These are phyloP conservation scores for Sebastes fasciatus DNA, from an alignment of 2,113 vertebrate species.

Conservation along the genomic window DNA sequence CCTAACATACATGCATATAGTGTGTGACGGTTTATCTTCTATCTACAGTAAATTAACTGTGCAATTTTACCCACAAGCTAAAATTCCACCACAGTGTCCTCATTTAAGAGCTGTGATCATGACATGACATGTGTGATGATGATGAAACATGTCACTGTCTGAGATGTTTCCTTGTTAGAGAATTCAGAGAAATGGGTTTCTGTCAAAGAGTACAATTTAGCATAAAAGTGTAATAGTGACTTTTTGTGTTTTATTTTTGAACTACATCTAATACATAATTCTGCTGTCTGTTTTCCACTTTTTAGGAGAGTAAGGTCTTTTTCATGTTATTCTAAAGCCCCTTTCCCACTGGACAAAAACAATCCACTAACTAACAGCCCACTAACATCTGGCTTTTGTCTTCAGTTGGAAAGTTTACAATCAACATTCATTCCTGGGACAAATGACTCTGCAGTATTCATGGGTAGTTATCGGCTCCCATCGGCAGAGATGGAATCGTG, in stretches of 20 bases:
- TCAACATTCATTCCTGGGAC: too few relatives aligned
- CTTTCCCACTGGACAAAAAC: too few relatives aligned
- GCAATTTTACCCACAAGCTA: not conserved
- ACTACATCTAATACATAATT: not conserved
- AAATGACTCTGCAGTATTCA: too few relatives aligned
- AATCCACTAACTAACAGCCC: too few relatives aligned
- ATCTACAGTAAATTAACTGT: fast-evolving
- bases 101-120: not conserved
- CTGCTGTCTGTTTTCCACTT: not conserved
- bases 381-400: too few relatives aligned
- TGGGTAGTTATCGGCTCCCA: too few relatives aligned
- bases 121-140: not conserved
- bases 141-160: not conserved
- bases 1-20: not conserved
- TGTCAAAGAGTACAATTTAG: not conserved
- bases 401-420: too few relatives aligned
- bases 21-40: not conserved
- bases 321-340: not conserved
- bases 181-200: not conserved
- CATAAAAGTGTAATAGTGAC: not conserved
- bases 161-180: not conserved
- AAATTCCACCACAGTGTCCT: not conserved
- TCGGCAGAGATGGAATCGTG: too few relatives aligned
- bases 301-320: not conserved
- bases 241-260: not conserved